phyloP scores from a whole-genome alignment of 2,113 vertebrate genomes.

The Aphelocoma coerulescens region DNA sequence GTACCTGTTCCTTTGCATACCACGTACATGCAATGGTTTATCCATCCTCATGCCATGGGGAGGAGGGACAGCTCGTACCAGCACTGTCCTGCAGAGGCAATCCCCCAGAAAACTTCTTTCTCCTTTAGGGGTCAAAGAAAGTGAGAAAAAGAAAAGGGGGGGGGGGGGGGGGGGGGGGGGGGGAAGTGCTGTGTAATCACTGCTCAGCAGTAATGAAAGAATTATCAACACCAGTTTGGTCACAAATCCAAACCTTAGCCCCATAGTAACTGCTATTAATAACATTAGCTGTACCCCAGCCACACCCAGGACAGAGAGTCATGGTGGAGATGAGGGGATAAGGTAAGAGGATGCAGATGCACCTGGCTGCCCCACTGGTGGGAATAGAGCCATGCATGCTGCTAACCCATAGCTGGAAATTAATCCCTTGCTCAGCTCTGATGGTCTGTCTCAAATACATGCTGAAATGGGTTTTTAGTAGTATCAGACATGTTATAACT shows the following conservation, averaged over 20 bases:
- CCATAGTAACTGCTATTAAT: neutral
- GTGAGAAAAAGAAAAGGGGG: neutral
- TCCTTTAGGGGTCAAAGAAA: neutral
- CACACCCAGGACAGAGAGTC: neutral
- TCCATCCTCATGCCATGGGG: neutral
- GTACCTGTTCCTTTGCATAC: rapidly evolving
- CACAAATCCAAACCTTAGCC: neutral
- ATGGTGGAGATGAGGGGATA: neutral
- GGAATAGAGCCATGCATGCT: neutral
- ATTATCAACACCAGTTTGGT: neutral
- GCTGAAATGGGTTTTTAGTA: neutral
- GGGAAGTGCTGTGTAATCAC: neutral
- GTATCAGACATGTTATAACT: neutral
- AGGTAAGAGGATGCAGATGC: neutral
- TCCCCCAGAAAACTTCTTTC: neutral
- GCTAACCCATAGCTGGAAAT: neutral
- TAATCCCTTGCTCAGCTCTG: neutral
- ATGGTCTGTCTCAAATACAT: neutral
- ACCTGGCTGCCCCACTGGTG: neutral
- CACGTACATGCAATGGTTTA: neutral
- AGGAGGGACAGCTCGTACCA: neutral
- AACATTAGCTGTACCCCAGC: neutral
- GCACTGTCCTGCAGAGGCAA: neutral
- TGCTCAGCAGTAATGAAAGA: neutral
- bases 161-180: too few species aligned